Evolutionary conservation across 2,797 vertebrate genomes (phyloP).

Genomic region (Chaenodraco wilsoni): DNA sequence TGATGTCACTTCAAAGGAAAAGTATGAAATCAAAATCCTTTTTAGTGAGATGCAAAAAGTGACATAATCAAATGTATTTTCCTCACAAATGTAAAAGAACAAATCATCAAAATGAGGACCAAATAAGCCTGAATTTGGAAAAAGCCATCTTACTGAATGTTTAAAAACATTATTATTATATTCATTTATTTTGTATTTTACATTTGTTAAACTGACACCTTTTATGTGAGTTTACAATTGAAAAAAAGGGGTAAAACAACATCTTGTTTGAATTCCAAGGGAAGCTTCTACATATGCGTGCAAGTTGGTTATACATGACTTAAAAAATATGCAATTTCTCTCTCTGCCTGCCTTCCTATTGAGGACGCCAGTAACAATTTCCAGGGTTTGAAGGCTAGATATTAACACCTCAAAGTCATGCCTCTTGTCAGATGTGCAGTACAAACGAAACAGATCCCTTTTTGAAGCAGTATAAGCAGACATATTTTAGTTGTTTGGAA

Average conservation of each 20-base stretch:
- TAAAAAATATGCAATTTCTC: constrained; percentile 22
- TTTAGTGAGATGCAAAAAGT: not conserved
- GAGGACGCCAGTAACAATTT: constrained; percentile 25
- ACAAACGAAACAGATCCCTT: constrained; percentile 32
- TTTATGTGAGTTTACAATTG: not conserved
- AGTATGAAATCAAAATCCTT: not conserved
- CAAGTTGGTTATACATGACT: constrained; percentile 36
- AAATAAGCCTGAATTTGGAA: not conserved
- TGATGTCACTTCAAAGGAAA: not conserved
- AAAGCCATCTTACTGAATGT: not conserved
- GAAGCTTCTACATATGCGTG: constrained; percentile 5
- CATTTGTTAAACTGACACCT: too few species aligned
- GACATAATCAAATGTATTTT: not conserved
- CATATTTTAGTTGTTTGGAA: not conserved
- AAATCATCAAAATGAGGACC: not conserved
- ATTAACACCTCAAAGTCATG: constrained; percentile 46
- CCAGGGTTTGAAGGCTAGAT: constrained; percentile 33
- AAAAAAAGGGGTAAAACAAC: not conserved
- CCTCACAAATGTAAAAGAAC: not conserved
- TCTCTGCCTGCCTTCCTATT: constrained; percentile 11
- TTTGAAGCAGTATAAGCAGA: constrained; percentile 4
- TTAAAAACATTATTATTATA: not conserved
- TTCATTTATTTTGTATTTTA: too few species aligned
- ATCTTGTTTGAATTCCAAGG: not conserved
- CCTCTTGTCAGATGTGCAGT: constrained; percentile 9